A percentile compares a stretch with the other conserved stretches of the same genome.
phyloP scores from a whole-genome alignment of 2,113 vertebrate species.

The Bambusicola thoracicus region DNA sequence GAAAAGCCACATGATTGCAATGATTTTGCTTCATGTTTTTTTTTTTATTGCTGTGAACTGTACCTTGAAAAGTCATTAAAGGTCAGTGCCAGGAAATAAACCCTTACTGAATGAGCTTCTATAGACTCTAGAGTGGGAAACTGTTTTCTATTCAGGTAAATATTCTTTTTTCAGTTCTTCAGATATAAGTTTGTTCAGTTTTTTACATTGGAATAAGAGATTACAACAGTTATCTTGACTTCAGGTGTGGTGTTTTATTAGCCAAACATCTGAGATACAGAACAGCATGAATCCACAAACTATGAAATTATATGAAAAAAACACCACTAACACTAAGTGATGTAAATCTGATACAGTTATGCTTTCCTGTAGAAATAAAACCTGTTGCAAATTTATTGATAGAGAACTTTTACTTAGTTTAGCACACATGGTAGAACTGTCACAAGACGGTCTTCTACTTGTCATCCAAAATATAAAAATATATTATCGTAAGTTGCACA shows the following conservation, averaged over 20 bases:
- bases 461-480: neutral
- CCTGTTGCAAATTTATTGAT: neutral
- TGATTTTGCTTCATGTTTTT: neutral
- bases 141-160: neutral
- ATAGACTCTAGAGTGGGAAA: neutral
- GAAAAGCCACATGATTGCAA: slow-evolving; percentile 39
- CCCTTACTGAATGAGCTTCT: neutral
- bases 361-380: neutral
- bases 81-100: slow-evolving; percentile 26
- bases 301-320: neutral
- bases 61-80: slow-evolving; percentile 8
- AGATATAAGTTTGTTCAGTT: neutral
- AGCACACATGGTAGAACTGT: neutral
- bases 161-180: neutral
- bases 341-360: neutral
- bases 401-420: neutral
- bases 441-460: neutral
- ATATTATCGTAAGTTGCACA: neutral
- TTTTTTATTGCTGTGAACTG: neutral
- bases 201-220: neutral
- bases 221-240: neutral
- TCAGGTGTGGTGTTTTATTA: neutral
- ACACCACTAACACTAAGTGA: neutral
- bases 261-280: neutral
- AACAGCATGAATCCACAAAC: neutral